A percentile compares a stretch with the other conserved stretches of the same genome.
Conservation (phyloP, 1,140 invertebrate genomes). For the Magallana angulata region DNA sequence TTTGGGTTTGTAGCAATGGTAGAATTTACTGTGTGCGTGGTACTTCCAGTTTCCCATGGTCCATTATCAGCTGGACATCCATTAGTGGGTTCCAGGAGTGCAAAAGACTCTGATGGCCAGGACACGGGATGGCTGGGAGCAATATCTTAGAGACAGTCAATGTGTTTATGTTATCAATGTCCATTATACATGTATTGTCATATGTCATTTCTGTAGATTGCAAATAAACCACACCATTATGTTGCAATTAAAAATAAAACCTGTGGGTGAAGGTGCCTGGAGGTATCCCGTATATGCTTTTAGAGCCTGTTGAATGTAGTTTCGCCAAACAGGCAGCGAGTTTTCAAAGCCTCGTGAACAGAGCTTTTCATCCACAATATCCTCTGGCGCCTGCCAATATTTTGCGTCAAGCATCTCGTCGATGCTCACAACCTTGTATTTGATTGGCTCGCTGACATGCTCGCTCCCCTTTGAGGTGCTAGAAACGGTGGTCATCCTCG, state of each 20-base stretch:
- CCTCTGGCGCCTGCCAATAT: not conserved
- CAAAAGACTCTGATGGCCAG: not conserved
- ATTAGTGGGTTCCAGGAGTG: not conserved
- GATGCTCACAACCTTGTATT: slow-evolving; percentile 13
- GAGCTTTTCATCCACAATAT: not conserved
- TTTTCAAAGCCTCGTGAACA: not conserved
- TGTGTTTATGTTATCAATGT: too few relatives aligned
- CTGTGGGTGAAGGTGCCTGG: not conserved
- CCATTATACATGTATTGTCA: too few relatives aligned
- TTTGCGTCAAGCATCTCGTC: not conserved
- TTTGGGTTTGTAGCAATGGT: not conserved
- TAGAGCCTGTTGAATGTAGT: not conserved
- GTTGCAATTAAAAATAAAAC: not conserved
- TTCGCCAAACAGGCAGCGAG: not conserved
- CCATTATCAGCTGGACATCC: not conserved
- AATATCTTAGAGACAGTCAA: not conserved
- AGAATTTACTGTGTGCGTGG: not conserved
- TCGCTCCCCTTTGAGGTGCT: not conserved
- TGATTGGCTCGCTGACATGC: slow-evolving; percentile 23
- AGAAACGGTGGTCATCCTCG: not conserved
- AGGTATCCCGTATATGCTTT: not conserved
- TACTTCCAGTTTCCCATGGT: not conserved
- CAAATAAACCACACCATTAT: not conserved
- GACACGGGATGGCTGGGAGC: not conserved
- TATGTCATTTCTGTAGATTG: not conserved